Evolutionary conservation across 35 echinoderm and acorn worm genomes (phyloP).

Genomic region (Lytechinus variegatus): DNA sequence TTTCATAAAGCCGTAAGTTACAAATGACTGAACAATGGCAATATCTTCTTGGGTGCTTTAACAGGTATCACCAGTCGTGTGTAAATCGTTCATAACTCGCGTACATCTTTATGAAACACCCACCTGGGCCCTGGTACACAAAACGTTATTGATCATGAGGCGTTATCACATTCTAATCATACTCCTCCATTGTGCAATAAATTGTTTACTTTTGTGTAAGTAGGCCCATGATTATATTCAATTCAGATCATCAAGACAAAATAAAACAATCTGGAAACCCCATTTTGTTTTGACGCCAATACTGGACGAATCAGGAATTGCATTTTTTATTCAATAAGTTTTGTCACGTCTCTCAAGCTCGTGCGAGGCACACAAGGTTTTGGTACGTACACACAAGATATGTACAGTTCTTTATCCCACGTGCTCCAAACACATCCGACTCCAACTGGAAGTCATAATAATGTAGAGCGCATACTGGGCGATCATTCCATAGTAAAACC

Average conservation of each 20-base stretch:
- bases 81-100: too few relatives aligned
- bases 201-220: too few relatives aligned
- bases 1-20: too few relatives aligned
- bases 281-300: constrained; percentile 35
- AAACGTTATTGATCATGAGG: neutral
- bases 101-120: too few relatives aligned
- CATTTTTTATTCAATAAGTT: constrained; percentile 54
- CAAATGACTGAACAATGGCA: too few relatives aligned
- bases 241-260: neutral
- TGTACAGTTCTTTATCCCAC: constrained; percentile 32
- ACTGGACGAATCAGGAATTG: constrained; percentile 57
- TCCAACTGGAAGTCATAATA: constrained; percentile 31
- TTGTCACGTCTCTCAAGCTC: constrained; percentile 44
- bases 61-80: too few relatives aligned
- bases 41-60: too few relatives aligned
- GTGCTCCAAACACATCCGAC: neutral
- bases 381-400: constrained; percentile 49
- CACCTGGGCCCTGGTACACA: too few relatives aligned
- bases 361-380: constrained; percentile 51
- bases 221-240: too few relatives aligned
- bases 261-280: neutral
- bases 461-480: constrained; percentile 44
- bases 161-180: neutral
- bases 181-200: too few relatives aligned
- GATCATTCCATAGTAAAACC: constrained; percentile 40